Percentiles rank a stretch among this genome's conserved stretches.
phyloP scores from a whole-genome alignment of 2,888 invertebrate genomes.

The Schizaphis graminum region DNA sequence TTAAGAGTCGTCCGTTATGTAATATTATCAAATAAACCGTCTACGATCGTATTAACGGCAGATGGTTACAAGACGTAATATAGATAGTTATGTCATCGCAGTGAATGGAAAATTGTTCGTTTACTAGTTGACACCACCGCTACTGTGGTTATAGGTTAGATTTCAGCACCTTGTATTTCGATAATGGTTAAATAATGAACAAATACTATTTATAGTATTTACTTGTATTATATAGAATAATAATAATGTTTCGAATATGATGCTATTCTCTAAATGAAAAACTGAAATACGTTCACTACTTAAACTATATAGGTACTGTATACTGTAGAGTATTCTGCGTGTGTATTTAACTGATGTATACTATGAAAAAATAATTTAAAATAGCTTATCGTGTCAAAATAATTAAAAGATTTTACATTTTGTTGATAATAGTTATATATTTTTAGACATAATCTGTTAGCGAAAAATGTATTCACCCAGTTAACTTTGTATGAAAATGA shows the following conservation, averaged over 20 bases:
- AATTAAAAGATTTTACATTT: background rate
- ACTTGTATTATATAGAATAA: background rate
- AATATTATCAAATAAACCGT: background rate
- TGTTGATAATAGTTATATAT: background rate
- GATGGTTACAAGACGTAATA: background rate
- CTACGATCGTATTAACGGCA: background rate
- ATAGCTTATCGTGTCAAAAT: conserved; percentile 6
- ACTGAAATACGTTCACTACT: background rate
- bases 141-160: background rate
- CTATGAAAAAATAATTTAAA: background rate
- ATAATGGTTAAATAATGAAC: background rate
- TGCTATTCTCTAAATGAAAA: background rate
- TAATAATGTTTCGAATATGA: background rate
- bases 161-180: background rate
- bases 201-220: background rate
- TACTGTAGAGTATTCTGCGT: background rate
- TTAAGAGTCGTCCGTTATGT: background rate
- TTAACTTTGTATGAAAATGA: background rate
- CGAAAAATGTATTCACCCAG: background rate
- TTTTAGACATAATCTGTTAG: background rate
- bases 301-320: background rate
- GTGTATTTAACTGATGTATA: background rate
- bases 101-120: background rate
- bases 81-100: background rate
- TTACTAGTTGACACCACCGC: background rate